Evolutionary conservation across 1,140 invertebrate genomes (phyloP).

Genomic region (Nomia melanderi): DNA sequence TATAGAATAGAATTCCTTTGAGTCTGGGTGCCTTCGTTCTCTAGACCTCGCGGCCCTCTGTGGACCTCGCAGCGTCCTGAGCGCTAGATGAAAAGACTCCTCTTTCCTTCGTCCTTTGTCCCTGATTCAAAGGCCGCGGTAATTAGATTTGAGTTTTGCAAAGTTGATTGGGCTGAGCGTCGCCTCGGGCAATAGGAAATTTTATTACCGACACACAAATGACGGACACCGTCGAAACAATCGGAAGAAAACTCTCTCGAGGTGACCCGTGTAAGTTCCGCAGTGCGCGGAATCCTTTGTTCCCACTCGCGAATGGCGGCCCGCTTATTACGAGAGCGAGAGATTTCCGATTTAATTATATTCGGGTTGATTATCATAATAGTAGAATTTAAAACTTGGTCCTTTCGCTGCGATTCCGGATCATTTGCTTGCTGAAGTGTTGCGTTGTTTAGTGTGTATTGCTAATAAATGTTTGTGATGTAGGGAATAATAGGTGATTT

Average conservation of each 20-base stretch:
- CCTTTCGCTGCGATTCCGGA: too few relatives aligned
- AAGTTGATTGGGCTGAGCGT: conserved; percentile 61
- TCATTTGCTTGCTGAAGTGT: too few relatives aligned
- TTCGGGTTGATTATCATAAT: background rate
- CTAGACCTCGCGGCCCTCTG: conserved; percentile 9
- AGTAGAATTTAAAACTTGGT: too few relatives aligned
- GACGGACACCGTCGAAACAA: conserved; percentile 47
- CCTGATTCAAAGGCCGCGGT: conserved; percentile 58
- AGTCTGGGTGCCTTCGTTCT: background rate
- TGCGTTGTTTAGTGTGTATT: too few relatives aligned
- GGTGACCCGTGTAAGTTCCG: conserved; percentile 27
- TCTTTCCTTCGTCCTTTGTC: conserved; percentile 48
- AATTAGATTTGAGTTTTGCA: conserved; percentile 69
- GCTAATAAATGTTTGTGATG: too few relatives aligned
- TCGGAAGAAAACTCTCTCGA: conserved; percentile 54
- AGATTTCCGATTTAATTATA: conserved; percentile 1
- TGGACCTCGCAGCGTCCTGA: conserved; percentile 15
- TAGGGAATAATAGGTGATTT: too few relatives aligned
- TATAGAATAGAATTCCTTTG: conserved; percentile 33
- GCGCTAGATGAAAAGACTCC: conserved; percentile 42
- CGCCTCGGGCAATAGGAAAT: conserved; percentile 52
- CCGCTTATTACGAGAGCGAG: conserved; percentile 1
- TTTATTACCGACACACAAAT: conserved; percentile 61
- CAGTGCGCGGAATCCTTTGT: conserved; percentile 8
- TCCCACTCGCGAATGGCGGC: conserved; percentile 7